Evolutionary conservation across 2,113 vertebrate species (phyloP).

Genomic region (Himantopus leucocephalus): DNA sequence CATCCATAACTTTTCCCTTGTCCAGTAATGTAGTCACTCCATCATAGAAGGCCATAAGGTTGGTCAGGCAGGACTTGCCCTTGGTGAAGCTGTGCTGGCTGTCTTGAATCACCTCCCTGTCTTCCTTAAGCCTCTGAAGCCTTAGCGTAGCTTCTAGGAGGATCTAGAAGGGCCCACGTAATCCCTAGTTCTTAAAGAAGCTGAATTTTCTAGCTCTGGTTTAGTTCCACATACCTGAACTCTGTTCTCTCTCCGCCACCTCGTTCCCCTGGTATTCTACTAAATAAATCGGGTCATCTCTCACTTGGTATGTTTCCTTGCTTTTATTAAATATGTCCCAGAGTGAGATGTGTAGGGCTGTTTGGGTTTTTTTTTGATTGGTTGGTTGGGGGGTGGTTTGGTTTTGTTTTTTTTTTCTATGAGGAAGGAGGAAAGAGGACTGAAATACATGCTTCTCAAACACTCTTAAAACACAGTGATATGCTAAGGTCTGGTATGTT

Average conservation of each 20-base stretch:
- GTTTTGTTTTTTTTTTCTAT: background rate
- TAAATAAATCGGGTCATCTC: background rate
- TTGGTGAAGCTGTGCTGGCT: too few relatives aligned
- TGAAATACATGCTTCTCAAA: background rate
- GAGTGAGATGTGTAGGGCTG: background rate
- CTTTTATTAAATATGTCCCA: background rate
- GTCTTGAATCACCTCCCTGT: too few relatives aligned
- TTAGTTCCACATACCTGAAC: background rate
- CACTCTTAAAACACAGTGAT: background rate
- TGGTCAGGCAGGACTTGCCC: too few relatives aligned
- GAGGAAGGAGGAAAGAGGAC: background rate
- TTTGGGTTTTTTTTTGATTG: background rate
- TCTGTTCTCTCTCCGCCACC: background rate
- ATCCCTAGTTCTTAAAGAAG: background rate
- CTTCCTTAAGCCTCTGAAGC: too few relatives aligned
- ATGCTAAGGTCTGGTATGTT: background rate
- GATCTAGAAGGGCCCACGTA: accelerated
- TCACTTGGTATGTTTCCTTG: background rate
- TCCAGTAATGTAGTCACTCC: too few relatives aligned
- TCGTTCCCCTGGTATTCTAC: background rate
- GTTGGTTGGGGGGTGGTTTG: background rate
- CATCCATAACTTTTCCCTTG: too few relatives aligned
- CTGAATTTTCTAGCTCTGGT: background rate
- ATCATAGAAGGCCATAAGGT: too few relatives aligned
- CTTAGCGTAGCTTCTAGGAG: too few relatives aligned